Base-by-base conservation (phyloP, 2,113 vertebrate species). In the Plecotus auritus region DNA sequence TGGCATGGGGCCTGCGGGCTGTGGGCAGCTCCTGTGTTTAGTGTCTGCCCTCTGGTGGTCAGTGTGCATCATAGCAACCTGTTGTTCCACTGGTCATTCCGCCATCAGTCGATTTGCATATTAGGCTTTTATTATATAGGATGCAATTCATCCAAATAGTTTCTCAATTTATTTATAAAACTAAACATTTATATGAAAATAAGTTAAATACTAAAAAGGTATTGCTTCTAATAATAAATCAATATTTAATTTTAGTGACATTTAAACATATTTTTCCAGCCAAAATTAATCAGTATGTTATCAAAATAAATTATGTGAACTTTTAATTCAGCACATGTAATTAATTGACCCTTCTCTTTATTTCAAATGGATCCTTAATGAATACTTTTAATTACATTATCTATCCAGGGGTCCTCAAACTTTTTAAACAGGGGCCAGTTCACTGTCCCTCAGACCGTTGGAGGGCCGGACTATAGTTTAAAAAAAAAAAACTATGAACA, bases 131-230 rank as follows among this genome's bases (percentile, higher is more conserved):
- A 61, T 61, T 61, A 59, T 28, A 28, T 61, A 61, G 59, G 23
- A 61, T 69, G 3, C 11, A 64, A 85, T 91, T 93, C 26, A 96
- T 72, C 37, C 64, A 72, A 94, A 81, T 70, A 74, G 5, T 59
- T 94, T 90, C 66, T 77, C 6, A 84, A 66, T 80, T 89, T 89
- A 91, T 83, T 94, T 90, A 17, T 78, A 82, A 96, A 92, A 70
- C 22, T 92, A 67, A 91, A 67, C 13, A 88, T 70, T 67, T 82
- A 4, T 61, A 49, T 85, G n/a, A 92, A 83, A 85, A 70, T 77
- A 94, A 94, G 61, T 90, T 2, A 80, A 96, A 74, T 74, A 47
- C 4, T 8, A 59, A 83, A 92, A 84, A 45, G 22, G 2, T 59
- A 9, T 64, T 82, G 10, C 45, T 90, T 69, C 17, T 90, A 84